Base-by-base conservation (phyloP, 2,888 invertebrate genomes). In the Ptilodon capucinus region DNA sequence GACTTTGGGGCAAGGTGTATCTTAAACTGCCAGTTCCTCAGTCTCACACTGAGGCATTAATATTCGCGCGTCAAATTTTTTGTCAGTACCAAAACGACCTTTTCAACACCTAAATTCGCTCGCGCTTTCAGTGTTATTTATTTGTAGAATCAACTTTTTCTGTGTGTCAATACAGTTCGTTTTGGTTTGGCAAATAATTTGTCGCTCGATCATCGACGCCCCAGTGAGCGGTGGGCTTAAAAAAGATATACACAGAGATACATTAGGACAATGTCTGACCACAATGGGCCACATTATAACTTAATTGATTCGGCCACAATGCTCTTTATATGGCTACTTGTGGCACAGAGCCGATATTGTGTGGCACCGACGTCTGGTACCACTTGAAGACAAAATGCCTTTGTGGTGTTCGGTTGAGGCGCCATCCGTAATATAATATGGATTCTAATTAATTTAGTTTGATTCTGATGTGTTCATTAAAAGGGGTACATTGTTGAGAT, bases 401-500 rank as follows among this genome's bases (percentile, higher is more conserved):
- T 38, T 44, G 38, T 44, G 18, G 18, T 42, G 39, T 38, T n/a
- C 16, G 19, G 32, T 28, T 36, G 14, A 11, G 43, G 43, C 43
- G 43, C 43, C 43, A 28, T 44, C 36, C 38, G 43, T 44, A 44
- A 44, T 36, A 13, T 36, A 44, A 44, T 44, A 44, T 16, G 40
- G 40, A 25, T 40, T 25, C 40, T 40, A 40, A 40, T 40, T 40
- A 40, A 40, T 25, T 39, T 21, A 34, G 34, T 16, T 32, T 32
- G 32, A 32, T 36, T 19, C 25, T 39, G 18, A 39, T 32, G 44
- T 32, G 32, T 66, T 59, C 57, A 73, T 36, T 14, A 34, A 30
- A 34, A 9, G 34, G 34, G 34, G 1, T 11, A 1, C 28, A 72
- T 74, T 74, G 71, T 28, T 11, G 28, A n/a, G 28, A 23, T 23